Percentiles rank a stretch among this genome's conserved stretches.
Conservation (phyloP, 2,888 invertebrate species). For the Chrysolina haemoptera region DNA sequence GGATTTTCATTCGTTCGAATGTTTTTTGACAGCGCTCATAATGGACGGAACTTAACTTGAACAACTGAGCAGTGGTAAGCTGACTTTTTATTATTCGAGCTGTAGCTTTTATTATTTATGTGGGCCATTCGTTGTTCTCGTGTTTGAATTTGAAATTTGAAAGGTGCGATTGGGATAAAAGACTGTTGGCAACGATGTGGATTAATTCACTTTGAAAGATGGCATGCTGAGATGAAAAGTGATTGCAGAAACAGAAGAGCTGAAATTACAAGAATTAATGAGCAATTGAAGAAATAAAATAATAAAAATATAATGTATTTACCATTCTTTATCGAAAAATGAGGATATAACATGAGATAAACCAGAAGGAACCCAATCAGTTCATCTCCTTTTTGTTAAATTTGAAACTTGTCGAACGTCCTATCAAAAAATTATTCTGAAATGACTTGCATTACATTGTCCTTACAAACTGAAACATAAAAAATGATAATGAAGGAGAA, state of each 20-base stretch:
- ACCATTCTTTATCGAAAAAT: too few species aligned
- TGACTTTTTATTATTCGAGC: constrained; percentile 7
- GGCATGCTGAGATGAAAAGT: background rate
- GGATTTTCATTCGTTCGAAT: constrained; percentile 62
- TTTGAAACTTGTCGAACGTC: too few species aligned
- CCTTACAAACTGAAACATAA: too few species aligned
- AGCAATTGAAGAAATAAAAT: too few species aligned
- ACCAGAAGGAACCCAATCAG: too few species aligned
- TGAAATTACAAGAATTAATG: too few species aligned
- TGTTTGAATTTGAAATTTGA: constrained; percentile 11
- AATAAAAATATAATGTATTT: too few species aligned
- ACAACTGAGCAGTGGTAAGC: constrained; percentile 19
- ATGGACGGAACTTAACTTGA: constrained; percentile 47
- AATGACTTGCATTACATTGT: too few species aligned
- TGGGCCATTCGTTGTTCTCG: constrained; percentile 18
- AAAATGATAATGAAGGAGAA: too few species aligned
- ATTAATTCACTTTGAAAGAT: background rate
- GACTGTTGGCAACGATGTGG: constrained; percentile 2
- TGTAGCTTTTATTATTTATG: constrained; percentile 19
- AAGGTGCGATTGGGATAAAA: constrained; percentile 5
- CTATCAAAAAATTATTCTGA: too few species aligned
- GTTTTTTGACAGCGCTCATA: constrained; percentile 59
- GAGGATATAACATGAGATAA: too few species aligned
- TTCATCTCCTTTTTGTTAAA: too few species aligned
- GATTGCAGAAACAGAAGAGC: background rate